These are phyloP conservation scores for Sympetrum striolatum DNA, from an alignment of 2,888 invertebrate genomes.

Conservation along the genomic window DNA sequence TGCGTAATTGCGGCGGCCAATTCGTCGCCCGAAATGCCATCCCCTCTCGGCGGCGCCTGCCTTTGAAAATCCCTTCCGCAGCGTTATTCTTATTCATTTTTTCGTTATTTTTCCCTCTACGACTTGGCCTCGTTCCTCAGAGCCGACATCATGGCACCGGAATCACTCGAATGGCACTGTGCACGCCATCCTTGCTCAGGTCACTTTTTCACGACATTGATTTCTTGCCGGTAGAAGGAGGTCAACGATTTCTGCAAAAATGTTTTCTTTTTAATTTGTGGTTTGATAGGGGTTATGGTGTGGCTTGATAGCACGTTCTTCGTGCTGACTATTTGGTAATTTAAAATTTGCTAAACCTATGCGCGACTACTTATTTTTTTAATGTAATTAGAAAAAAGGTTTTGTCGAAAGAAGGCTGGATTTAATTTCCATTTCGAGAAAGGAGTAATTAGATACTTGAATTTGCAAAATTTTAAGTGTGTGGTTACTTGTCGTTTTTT, in stretches of 20 bases:
- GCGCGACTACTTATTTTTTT: too few relatives aligned
- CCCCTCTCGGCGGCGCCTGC: not conserved
- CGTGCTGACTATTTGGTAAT: too few relatives aligned
- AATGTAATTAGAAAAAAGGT: too few relatives aligned
- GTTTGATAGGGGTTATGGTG: too few relatives aligned
- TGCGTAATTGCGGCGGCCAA: slow-evolving; percentile 35
- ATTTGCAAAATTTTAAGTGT: too few relatives aligned
- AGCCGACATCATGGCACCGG: not conserved
- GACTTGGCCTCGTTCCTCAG: slow-evolving; percentile 16
- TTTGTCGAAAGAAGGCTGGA: too few relatives aligned
- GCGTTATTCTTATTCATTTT: slow-evolving; percentile 9
- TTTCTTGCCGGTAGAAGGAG: not conserved
- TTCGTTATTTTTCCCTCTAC: not conserved
- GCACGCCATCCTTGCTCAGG: not conserved
- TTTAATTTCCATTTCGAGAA: too few relatives aligned
- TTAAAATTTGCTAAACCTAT: too few relatives aligned
- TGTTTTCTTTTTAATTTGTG: not conserved
- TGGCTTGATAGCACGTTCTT: too few relatives aligned
- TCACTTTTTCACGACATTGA: not conserved
- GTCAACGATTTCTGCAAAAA: not conserved
- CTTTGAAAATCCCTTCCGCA: not conserved
- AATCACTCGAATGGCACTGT: not conserved
- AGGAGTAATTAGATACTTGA: too few relatives aligned
- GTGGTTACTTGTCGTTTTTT: too few relatives aligned
- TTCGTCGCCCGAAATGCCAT: not conserved